phyloP scores from a whole-genome alignment of 23 tunicate genomes.

The Trididemnum clinides region DNA sequence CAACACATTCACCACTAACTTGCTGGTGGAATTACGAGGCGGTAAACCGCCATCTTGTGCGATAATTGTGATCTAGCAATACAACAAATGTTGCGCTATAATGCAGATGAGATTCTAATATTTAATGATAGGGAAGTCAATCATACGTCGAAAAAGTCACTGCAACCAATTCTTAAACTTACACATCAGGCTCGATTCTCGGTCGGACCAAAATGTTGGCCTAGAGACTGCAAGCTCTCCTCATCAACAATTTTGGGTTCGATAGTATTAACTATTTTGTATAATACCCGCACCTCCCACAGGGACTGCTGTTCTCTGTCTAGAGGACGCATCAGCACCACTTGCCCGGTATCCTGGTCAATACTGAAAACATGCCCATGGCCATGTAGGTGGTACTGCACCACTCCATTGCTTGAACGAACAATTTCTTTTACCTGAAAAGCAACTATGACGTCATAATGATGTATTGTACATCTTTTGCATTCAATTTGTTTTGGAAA shows the following conservation, averaged over 20 bases:
- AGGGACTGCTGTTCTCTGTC: constrained; percentile 48
- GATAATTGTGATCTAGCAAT: constrained; percentile 39
- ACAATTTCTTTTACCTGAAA: constrained; percentile 39
- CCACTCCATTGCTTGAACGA: constrained; percentile 58
- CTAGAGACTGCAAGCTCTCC: too few species aligned
- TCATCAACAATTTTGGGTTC: too few species aligned
- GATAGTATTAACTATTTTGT: background rate
- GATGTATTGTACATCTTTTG: too few species aligned
- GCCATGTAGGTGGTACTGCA: constrained; percentile 39
- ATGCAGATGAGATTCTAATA: too few species aligned
- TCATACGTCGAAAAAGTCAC: too few species aligned
- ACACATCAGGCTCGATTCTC: too few species aligned
- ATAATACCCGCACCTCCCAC: constrained; percentile 51
- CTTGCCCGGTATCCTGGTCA: constrained; percentile 51
- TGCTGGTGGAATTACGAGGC: background rate
- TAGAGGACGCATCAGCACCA: constrained; percentile 50
- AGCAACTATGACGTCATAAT: too few species aligned
- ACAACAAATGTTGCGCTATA: too few species aligned
- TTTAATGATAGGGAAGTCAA: too few species aligned
- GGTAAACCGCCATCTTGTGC: constrained; percentile 67
- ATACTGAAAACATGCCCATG: constrained; percentile 36
- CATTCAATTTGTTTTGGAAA: too few species aligned
- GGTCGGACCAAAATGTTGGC: too few species aligned
- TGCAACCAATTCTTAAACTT: too few species aligned
- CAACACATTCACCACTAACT: constrained; percentile 21